phyloP scores from a whole-genome alignment of 2,113 vertebrate genomes.

The Leptocoma aspasia region DNA sequence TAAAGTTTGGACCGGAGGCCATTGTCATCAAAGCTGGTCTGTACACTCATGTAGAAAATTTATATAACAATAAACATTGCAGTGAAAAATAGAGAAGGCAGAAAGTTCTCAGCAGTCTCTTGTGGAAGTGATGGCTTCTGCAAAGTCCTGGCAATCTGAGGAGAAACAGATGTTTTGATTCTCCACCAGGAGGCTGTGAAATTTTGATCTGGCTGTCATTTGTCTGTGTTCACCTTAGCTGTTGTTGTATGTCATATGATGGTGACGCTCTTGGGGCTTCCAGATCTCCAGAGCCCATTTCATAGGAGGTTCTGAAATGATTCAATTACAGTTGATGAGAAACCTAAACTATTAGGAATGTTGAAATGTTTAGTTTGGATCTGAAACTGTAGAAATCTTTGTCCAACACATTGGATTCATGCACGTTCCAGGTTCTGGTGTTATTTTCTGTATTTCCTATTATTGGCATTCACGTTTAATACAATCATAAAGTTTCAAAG shows the following conservation, averaged over 20 bases:
- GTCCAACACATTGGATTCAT: not conserved
- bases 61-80: not conserved
- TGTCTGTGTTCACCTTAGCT: not conserved
- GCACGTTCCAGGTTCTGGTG: not conserved
- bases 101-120: not conserved
- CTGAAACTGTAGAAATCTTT: not conserved
- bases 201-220: not conserved
- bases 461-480: not conserved
- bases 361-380: constrained; percentile 9
- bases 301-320: not conserved
- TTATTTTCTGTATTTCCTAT: not conserved
- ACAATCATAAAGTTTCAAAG: not conserved
- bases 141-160: not conserved
- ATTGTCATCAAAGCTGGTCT: not conserved
- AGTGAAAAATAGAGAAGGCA: not conserved
- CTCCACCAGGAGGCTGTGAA: not conserved
- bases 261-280: not conserved
- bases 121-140: not conserved
- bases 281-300: not conserved
- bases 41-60: not conserved
- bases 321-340: not conserved
- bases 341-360: not conserved
- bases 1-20: not conserved
- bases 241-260: not conserved
- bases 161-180: constrained; percentile 2